Base-by-base conservation (phyloP, 2,888 invertebrate genomes). In the Horisme vitalbata region DNA sequence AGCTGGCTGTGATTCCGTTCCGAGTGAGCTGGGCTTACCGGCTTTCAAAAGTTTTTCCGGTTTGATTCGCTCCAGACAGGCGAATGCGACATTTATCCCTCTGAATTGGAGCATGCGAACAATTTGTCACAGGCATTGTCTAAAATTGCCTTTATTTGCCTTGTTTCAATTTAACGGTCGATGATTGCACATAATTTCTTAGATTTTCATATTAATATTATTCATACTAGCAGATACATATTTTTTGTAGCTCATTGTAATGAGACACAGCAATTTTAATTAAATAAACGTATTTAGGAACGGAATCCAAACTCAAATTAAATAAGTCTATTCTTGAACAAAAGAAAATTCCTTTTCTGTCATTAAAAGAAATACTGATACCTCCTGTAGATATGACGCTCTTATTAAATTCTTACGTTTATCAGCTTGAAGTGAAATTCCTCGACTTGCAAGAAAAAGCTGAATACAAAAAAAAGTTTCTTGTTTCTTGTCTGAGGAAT, bases 321-420 rank as follows among this genome's bases (percentile, higher is more conserved):
- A 38, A 44, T 20, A 43, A 12, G 9, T 21, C 32, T 27, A 31
- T 30, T 7, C 23, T 33, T n/a, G 31, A 26, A 27, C 35, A 30
- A 34, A 35, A 15, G n/a, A 31, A 41, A 58, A 61, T 61, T 61
- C 57, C 61, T 55, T 55, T 59, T 44, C 55, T 67, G 56, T 57
- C 58, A 45, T 53, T 55, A 57, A 58, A 64, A 61, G 54, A 59
- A 63, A 66, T 63, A 59, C 59, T 62, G 65, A 68, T 71, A 68
- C 69, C 45, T 47, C 45, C 49, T 64, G 66, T 68, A 77, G 80
- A 79, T 78, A 78, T 78, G 79, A 79, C 73, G 76, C 76, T 81
- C 76, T 84, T 87, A 86, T 87, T 86, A 87, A 88, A 86, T 87
- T 86, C 83, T 71, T 75, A 73, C 75, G 79, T 78, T 80, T 83